Conservation (phyloP, 1,140 invertebrate species). For the Delia radicum region DNA sequence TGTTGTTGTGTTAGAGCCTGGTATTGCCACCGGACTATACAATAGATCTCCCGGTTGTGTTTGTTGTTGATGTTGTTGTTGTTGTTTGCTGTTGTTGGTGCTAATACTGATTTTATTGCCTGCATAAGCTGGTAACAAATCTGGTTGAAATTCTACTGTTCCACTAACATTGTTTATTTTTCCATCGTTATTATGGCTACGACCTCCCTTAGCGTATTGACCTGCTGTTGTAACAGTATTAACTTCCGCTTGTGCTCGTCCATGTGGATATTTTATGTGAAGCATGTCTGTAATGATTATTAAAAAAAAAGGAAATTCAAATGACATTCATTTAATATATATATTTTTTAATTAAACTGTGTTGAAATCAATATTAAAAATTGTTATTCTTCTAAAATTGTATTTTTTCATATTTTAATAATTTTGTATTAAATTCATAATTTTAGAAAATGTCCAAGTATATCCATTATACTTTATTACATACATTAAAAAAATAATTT, state of each 20-base stretch:
- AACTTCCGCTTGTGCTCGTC: conserved; percentile 20
- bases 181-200: conserved; percentile 15
- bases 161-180: not conserved
- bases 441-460: no score
- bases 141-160: conserved; percentile 34
- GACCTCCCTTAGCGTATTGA: not conserved
- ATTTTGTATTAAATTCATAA: no score
- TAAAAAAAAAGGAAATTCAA: not conserved
- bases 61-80: not conserved
- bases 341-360: no score
- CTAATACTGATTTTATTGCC: conserved; percentile 16
- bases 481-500: no score
- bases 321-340: no score
- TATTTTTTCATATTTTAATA: no score
- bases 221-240: conserved; percentile 3
- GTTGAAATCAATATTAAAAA: no score
- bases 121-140: conserved; percentile 34
- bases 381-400: no score
- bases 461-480: no score
- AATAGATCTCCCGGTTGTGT: conserved; percentile 24
- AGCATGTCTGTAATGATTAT: conserved; percentile 32
- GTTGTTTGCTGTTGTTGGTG: conserved; percentile 25
- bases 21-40: conserved; percentile 26
- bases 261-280: conserved; percentile 29
- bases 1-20: not conserved